Base-by-base conservation (phyloP, 2,113 vertebrate species). In the Mellivora capensis region DNA sequence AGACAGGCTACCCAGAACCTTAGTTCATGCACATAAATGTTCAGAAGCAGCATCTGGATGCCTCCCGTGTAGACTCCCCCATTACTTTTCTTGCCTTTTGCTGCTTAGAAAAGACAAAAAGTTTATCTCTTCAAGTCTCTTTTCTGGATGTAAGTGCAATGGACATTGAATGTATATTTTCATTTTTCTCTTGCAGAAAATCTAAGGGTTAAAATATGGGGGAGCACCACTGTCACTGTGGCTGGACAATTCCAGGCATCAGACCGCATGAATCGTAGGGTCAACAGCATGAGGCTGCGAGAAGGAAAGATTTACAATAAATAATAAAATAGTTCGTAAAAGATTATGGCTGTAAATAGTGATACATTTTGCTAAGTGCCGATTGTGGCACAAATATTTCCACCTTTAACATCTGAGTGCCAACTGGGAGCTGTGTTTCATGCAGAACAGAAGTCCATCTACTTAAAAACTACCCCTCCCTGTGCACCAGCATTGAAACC, bases 261-360 rank as follows among this genome's bases (percentile, higher is more conserved):
- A 83, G 47, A 42, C 2, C 3, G 69, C 81, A 89, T 1, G 2
- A 29, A 37, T 72, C 49, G 17, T 4, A 29, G 44, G 67, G 91
- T 95, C 52, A 87, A 57, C 59, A 82, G 94, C 71, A 39, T 2
- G 20, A 59, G 84, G 44, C 79, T 77, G 52, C 7, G 52, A 57
- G 85, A 69, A 49, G 47, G 79, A 61, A 96, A 90, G 79, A 97
- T 81, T 96, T 93, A 94, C 74, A 97, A 79, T 97, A 97, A 98
- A 96, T 93, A 95, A 96, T 84, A 91, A 94, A 94, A 96, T 54
- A 76, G 74, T 72, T 59, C 14, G 57, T 90, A 89, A 91, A 93
- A 97, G 83, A 97, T 71, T 18, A 95, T 42, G 29, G 89, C 95
- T 84, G 29, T 94, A 91, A 89, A 91, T 23, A 95, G 72, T 47